Base-by-base conservation (phyloP, 1,140 invertebrate species). In the Hyles vespertilio region DNA sequence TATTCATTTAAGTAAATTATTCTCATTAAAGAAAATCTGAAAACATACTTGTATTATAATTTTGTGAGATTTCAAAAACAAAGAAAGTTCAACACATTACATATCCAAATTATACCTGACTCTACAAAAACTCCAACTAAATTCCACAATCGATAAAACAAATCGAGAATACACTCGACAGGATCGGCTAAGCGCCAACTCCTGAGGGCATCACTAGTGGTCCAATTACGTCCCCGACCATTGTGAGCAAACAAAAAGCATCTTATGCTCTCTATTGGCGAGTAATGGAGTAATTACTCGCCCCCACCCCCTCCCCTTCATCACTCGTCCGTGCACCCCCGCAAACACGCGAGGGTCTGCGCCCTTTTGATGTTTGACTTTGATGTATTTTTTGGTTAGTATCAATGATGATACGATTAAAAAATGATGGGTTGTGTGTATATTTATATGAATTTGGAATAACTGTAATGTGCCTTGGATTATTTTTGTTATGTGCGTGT, bases 241-340 rank as follows among this genome's bases (percentile, higher is more conserved):
- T 56, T 59, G 45, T 58, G 49, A 51, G 44, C 34, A 50, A 58
- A 58, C 57, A 60, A 58, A 58, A 67, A 59, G 48, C 50, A 58
- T 56, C 62, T 61, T 61, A 47, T 51, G 53, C 56, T 59, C 50
- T 66, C 47, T 59, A 59, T 63, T 51, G 60, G 49, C 56, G 48
- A 48, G 63, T 71, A 68, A 70, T 72, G 63, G 65, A 67, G 70
- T 70, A 72, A 75, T 75, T 73, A 75, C 61, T 60, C 46, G 45
- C 50, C 32, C 11, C 52, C 56, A 45, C 51, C 61, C n/a, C 33
- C 40, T 44, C 40, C 45, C 59, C 50, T 40, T 52, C 22, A 22
- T 22, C 49, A 32, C 5, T 6, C 10, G 22, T 45, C 56, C 22
- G 22, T 58, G 62, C 51, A 51, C 56, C 49, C 48, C 49, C 36